A percentile compares a stretch with the other conserved stretches of the same genome.
These are phyloP conservation scores for Lasioglossum vierecki DNA, from an alignment of 2,888 invertebrate species.

Conservation along the genomic window DNA sequence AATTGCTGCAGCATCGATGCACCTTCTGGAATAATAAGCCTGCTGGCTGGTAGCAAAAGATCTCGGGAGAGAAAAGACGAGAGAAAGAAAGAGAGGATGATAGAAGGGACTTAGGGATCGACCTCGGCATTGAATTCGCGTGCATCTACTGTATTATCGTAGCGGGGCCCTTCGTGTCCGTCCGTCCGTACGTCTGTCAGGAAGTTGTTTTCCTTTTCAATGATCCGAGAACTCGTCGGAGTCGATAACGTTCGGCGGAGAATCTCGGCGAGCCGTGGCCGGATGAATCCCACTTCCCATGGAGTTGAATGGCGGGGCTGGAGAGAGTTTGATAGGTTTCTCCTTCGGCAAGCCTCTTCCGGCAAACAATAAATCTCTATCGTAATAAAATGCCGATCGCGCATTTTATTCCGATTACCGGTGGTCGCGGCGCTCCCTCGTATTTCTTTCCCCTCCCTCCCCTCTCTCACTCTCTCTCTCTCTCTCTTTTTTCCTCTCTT, in stretches of 20 bases:
- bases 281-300: conserved; percentile 10
- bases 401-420: conserved; percentile 16
- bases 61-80: neutral
- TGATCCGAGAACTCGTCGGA: conserved; percentile 35
- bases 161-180: neutral
- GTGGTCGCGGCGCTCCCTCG: neutral
- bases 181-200: neutral
- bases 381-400: conserved; percentile 16
- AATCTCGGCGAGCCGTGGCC: neutral
- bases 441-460: neutral
- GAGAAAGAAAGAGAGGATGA: neutral
- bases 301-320: neutral
- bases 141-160: conserved; percentile 4
- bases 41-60: conserved; percentile 4
- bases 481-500: neutral
- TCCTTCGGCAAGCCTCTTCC: conserved; percentile 7
- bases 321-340: conserved; percentile 17
- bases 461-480: neutral
- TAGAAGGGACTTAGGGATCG: neutral
- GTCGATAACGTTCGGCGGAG: conserved; percentile 27
- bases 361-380: conserved; percentile 15
- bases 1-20: conserved; percentile 68
- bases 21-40: conserved; percentile 73
- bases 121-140: conserved; percentile 11
- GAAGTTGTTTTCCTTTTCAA: conserved; percentile 11